Evolutionary conservation across 2,113 vertebrate genomes (phyloP), one percentile per base, ranked within the genome.

Genomic region (Madoqua kirkii): DNA sequence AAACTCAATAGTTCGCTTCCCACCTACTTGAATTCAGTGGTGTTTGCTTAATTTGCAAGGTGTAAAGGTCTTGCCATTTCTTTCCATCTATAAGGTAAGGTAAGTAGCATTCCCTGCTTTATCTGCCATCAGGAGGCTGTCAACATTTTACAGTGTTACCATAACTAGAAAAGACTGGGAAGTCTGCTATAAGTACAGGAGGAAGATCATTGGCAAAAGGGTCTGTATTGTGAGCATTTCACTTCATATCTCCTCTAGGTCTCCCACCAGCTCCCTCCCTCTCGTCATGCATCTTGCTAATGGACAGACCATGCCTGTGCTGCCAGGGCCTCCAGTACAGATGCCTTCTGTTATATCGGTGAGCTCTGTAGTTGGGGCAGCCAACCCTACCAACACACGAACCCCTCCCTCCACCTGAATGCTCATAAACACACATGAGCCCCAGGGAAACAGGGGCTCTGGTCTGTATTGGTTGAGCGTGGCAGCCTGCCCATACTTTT

Each of bases 281-380:
- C 99, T 99, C 52, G 99, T 99, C 97, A 99, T 99, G 99, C 99
- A 99, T 98, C 99, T 99, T 57, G 99, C 99, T n/a, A 99, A 99
- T 15, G 99, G 99, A 55, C 99, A 99, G 98, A 98, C 99, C 33
- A 97, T 99, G 98, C 99, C 99, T 17, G 98, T 99, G 95, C 99
- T 99, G 74, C 99, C 99, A 19, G 99, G 99, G n/a, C 99, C 99
- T 93, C 99, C 99, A 1, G 98, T 99, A 31, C 99, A 99, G 97
- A 99, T 99, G 98, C 99, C 99, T 25, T 99, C 99, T 92, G 99
- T 99, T 97, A 99, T 99, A 95, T 99, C 99, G 98, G 99, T 99
- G 98, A 99, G 99, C 95, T 14, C 64, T 94, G 4, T 43, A 25
- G 91, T 78, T 55, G 71, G 88, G 88, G 67, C 60, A 93, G 91